Evolutionary conservation across 1,140 invertebrate genomes (phyloP).

Genomic region (Orchesella cincta): DNA sequence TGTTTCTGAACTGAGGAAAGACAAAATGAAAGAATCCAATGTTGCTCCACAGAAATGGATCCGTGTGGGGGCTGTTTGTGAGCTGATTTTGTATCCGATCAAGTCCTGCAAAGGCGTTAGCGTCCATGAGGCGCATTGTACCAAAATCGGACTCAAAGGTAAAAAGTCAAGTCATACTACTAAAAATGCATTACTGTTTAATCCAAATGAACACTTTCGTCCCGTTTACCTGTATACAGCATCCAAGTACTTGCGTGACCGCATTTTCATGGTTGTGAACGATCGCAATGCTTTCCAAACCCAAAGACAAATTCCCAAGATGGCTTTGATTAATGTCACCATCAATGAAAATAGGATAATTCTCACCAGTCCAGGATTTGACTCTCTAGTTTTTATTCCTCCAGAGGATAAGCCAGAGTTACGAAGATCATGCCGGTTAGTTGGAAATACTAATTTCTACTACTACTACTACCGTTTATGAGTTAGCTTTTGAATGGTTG

Average conservation of each 20-base stretch:
- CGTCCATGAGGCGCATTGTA: conserved; percentile 41
- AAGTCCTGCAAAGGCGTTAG: conserved; percentile 44
- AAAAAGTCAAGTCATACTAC: neutral
- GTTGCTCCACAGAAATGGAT: conserved; percentile 28
- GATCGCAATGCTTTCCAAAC: conserved; percentile 38
- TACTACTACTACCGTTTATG: no score
- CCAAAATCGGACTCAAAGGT: conserved; percentile 44
- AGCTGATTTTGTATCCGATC: conserved; percentile 45
- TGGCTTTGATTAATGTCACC: conserved; percentile 42
- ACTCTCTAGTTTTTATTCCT: conserved; percentile 35
- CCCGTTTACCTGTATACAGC: conserved; percentile 1
- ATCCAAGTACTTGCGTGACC: conserved; percentile 39
- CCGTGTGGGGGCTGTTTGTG: conserved; percentile 37
- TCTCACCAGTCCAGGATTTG: conserved; percentile 26
- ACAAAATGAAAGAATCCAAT: conserved; percentile 14
- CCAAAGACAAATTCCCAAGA: conserved; percentile 44
- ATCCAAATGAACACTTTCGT: neutral
- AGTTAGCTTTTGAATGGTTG: no score
- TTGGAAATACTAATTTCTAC: neutral
- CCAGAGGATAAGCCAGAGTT: conserved; percentile 37
- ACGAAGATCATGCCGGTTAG: conserved; percentile 40
- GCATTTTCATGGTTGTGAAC: conserved; percentile 48
- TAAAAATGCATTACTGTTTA: neutral
- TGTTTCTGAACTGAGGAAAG: neutral
- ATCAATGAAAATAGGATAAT: conserved; percentile 43